Base-by-base conservation (phyloP, 2,797 vertebrate genomes). In the Sebastes wilsoni region DNA sequence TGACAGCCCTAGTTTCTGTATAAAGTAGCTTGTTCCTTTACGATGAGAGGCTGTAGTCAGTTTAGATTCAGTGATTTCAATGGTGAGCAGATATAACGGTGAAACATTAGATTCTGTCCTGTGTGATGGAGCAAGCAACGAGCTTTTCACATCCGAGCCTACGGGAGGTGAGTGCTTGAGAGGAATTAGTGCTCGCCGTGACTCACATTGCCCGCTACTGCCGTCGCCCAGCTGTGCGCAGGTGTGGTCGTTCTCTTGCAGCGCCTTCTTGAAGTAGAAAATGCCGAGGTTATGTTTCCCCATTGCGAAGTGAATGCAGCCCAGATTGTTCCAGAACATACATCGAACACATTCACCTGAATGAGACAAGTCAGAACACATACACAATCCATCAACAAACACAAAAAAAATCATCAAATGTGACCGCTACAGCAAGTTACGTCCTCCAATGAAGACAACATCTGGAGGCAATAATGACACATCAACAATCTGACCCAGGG, bases 281-380 rank as follows among this genome's bases (percentile, higher is more conserved):
- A 99, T 97, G 49, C 98, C 98, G 56, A 99, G 95, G 65, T 99
- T 99, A 93, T 99, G 98, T 89, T 99, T 99, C 84, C 98, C 98
- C 99, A 99, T 99, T 55, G 99, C 98, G 93, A 99, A 99, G 93
- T 99, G 99, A 89, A 99, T 99, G 89, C 99, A 99, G 77, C 99
- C 99, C 89, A 99, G 97, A 89, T 99, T 99, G 93, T 99, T 99
- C 99, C 99, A 99, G 94, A 99, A 99, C 99, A 99, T 99, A 87
- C 99, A 99, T 4, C 97, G 95, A 70, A 98, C 96, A 91, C 98
- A 99, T 97, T 99, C 99, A 90, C 99, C 99, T 99, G 88, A 32
- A 76, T 2, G 62, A 77, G 27, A 86, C 27, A 71, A 77, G 38
- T 38, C 18, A 22, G n/a, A 10, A 76, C 8, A 72, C 1, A 2